Evolutionary conservation across 23 tunicate species (phyloP), one percentile per base, ranked within the genome.

Genomic region (Botrylloides violaceus): DNA sequence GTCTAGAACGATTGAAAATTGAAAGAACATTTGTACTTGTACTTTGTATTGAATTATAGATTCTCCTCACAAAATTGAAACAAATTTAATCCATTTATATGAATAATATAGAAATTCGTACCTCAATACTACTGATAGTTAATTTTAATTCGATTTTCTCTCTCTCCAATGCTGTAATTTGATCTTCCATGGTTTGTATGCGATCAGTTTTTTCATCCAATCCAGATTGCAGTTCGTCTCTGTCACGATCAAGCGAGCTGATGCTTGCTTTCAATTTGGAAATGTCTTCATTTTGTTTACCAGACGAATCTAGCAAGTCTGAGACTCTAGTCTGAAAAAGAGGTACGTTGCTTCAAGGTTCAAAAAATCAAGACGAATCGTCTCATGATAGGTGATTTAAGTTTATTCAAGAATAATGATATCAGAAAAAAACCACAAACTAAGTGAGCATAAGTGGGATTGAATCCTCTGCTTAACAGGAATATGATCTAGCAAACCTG

Each of bases 161-260:
- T 23, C 78, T 38, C 62, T 90, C 90, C 53, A 84, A 65, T 26
- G 77, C 66, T 33, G 59, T 68, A 66, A 90, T 66, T 38, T 79
- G 82, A 3, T 90, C 91, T 26, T 90, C 97, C 2, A 90, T 43
- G 0, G 70, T 37, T 4, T 83, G 71, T 0, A 77, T 77, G 56
- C 82, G 43, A 34, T 90, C 97, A 12, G 86, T 76, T 28, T 83
- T 79, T 37, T 90, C 97, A 32, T 90, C 97, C 59, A 90, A 71
- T 4, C 81, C 86, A 3, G 82, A 72, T 56, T 90, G 97, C 39
- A 90, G 83, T 15, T 83, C 81, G 53, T 83, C 90, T 70, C 83
- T 90, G 49, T 90, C 97, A 3, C 89, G 80, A 66, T 90, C 97
- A 22, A 90, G 90, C 3, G 97, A 57, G 47, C 84, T 90, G n/a